Evolutionary conservation across 2,888 invertebrate genomes (phyloP), one percentile per base, ranked within the genome.

Genomic region (Ypsolopha scabrella): DNA sequence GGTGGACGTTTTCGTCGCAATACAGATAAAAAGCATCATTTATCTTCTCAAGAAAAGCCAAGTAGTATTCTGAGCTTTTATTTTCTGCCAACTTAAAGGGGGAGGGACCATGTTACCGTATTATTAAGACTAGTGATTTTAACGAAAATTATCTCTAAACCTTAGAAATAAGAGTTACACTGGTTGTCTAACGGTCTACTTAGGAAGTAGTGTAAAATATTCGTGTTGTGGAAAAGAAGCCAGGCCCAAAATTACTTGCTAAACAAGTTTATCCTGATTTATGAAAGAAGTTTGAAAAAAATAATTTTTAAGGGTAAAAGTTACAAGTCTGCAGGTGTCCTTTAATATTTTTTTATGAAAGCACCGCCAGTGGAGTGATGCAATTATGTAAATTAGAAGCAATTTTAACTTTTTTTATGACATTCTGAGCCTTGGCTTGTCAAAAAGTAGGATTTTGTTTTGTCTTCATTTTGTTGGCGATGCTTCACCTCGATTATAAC

Each of bases 201-300:
- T 9, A 43, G n/a, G 10, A 51, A 38, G n/a, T 10, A 24, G 46
- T 46, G 44, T 46, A 47, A 51, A 47, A 51, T 47, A 47, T 47
- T 47, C 47, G 33, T 34, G 45, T 34, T 45, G 45, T 24, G 45
- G 34, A 24, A 24, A 24, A 24, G 24, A 24, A 36, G 14, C 47
- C 47, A 35, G 24, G 24, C 24, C 35, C 47, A 65, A 79, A 75
- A 83, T 83, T 78, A 82, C 85, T 82, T 82, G 62, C 78, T 82
- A 83, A 83, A 82, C 81, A 83, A 85, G 75, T 85, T 81, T 74
- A 72, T 67, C 68, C 64, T 82, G 83, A 85, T 85, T 85, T 86
- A 86, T 83, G 85, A 76, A 76, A 68, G 72, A 85, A 83, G 72
- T 85, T 83, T 64, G 34, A 74, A 68, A 77, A 78, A 80, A 79